phyloP scores from a whole-genome alignment of 1,140 invertebrate genomes.

The Probaryconus sp. region DNA sequence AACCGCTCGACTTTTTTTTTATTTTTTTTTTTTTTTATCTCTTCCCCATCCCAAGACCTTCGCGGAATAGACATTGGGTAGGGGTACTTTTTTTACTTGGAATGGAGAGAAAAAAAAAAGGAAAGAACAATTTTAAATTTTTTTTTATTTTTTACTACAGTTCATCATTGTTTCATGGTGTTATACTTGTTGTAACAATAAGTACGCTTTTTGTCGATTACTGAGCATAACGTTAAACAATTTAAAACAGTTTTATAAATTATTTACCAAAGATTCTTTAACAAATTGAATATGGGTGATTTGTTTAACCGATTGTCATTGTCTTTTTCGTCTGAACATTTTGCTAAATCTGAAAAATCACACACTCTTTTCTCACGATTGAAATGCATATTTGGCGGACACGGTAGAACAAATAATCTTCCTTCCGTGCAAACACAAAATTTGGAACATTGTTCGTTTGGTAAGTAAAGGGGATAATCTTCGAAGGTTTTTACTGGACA shows the following conservation, averaged over 20 bases:
- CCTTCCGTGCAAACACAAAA: conserved; percentile 79
- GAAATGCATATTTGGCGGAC: conserved; percentile 69
- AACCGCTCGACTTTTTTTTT: neutral
- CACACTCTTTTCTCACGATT: conserved; percentile 69
- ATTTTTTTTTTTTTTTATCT: neutral
- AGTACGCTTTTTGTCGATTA: too few species aligned
- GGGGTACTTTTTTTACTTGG: too few species aligned
- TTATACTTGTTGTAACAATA: too few species aligned
- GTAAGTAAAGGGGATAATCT: conserved; percentile 66
- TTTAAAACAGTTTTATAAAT: too few species aligned
- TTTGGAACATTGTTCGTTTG: conserved; percentile 77
- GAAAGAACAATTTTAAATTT: too few species aligned
- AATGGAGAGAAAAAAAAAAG: too few species aligned
- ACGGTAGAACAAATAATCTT: conserved; percentile 67
- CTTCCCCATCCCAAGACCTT: neutral
- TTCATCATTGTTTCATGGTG: too few species aligned
- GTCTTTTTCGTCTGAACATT: neutral
- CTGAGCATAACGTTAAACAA: neutral
- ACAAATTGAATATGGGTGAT: neutral
- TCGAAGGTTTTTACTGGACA: conserved; percentile 10
- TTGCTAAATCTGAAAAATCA: conserved; percentile 60
- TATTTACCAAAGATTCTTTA: neutral
- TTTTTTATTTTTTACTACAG: neutral
- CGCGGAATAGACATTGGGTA: too few species aligned
- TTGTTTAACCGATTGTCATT: neutral